phyloP scores from a whole-genome alignment of 1,140 invertebrate species.

The Drosophila gunungcola region DNA sequence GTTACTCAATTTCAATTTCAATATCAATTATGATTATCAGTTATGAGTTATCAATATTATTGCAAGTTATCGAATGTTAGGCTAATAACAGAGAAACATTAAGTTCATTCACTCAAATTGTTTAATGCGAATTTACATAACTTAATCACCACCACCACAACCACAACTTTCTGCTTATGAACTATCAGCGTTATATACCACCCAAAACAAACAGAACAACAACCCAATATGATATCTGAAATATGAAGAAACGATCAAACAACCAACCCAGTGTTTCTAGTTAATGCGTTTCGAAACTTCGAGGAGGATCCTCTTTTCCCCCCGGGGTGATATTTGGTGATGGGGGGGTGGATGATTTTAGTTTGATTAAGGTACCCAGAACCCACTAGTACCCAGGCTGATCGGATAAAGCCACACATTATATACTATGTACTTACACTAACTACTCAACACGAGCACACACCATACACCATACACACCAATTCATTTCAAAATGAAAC shows the following conservation, averaged over 20 bases:
- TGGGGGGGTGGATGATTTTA: constrained; percentile 18
- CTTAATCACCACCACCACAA: constrained; percentile 26
- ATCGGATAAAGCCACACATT: constrained; percentile 35
- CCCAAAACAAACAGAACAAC: constrained; percentile 27
- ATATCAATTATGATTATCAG: constrained; percentile 51
- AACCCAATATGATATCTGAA: constrained; percentile 44
- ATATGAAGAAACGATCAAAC: constrained; percentile 46
- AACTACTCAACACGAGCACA: constrained; percentile 26
- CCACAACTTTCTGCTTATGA: constrained; percentile 64
- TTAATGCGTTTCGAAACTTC: constrained; percentile 54
- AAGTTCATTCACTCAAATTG: constrained; percentile 77
- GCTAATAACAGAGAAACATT: constrained; percentile 67
- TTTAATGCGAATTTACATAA: constrained; percentile 74
- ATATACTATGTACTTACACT: constrained; percentile 50
- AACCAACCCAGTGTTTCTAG: constrained; percentile 64
- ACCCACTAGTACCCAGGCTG: constrained; percentile 57
- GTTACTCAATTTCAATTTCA: constrained; percentile 67
- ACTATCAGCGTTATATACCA: constrained; percentile 56
- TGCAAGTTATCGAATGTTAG: constrained; percentile 79
- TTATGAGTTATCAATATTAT: constrained; percentile 56
- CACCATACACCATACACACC: constrained; percentile 24
- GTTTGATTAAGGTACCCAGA: constrained; percentile 14
- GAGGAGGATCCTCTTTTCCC: constrained; percentile 16
- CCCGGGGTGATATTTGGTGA: constrained; percentile 1
- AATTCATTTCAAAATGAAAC: constrained; percentile 48